These are phyloP conservation scores for Rhinopomastus cyanomelas DNA, from an alignment of 2,113 vertebrate genomes.

Conservation along the genomic window DNA sequence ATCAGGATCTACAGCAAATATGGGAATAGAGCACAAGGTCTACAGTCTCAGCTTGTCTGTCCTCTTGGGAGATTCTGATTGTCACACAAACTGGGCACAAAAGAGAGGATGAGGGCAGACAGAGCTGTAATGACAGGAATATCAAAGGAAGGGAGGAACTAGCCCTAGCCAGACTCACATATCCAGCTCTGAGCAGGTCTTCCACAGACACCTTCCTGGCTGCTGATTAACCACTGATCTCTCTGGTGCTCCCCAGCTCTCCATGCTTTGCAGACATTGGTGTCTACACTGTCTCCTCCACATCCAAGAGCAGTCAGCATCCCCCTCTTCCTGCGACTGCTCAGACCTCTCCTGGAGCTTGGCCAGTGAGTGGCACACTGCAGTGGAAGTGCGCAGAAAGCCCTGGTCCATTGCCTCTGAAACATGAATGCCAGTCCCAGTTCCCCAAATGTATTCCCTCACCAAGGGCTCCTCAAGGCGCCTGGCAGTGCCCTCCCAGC, in stretches of 20 bases:
- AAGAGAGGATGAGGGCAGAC: background rate
- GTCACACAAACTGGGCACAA: background rate
- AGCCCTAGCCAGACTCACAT: background rate
- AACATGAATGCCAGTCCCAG: background rate
- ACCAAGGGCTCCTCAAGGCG: accelerated
- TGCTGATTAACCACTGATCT: background rate
- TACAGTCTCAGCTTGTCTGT: accelerated
- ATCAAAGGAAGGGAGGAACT: background rate
- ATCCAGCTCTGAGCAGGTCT: background rate
- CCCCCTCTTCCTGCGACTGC: accelerated
- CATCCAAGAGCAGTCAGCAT: background rate
- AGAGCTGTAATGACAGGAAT: background rate
- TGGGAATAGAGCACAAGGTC: background rate
- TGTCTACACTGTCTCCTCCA: background rate
- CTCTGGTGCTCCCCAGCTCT: background rate
- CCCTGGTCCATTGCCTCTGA: background rate
- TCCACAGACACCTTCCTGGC: background rate
- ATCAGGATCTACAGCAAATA: background rate
- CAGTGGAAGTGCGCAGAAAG: accelerated
- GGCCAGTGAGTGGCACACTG: accelerated
- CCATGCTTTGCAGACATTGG: background rate
- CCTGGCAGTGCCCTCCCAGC: background rate
- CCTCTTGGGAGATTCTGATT: background rate
- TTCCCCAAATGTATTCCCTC: background rate
- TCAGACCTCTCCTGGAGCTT: background rate